These are phyloP conservation scores for Semotilus atromaculatus DNA, from an alignment of 2,797 vertebrate species.

Conservation along the genomic window DNA sequence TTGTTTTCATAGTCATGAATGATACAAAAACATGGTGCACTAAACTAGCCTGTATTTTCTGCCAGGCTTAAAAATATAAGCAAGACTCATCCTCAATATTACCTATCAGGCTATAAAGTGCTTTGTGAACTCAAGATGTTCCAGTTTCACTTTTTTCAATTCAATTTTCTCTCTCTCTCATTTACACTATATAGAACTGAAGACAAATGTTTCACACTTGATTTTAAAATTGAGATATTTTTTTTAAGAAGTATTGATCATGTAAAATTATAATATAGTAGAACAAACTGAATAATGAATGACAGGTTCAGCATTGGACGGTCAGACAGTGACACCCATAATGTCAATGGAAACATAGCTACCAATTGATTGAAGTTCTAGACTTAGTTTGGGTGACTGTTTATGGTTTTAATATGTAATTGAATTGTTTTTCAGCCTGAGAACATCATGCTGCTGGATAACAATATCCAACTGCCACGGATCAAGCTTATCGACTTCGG, in stretches of 20 bases:
- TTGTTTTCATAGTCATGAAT: background rate
- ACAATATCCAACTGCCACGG: slow-evolving; percentile 84
- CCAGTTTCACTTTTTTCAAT: background rate
- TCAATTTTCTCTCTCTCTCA: background rate
- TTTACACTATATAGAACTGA: background rate
- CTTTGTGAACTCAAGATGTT: background rate
- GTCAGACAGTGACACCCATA: background rate
- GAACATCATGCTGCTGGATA: slow-evolving; percentile 98
- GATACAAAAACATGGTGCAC: background rate
- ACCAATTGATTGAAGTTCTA: background rate
- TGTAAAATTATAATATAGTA: background rate
- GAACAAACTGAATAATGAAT: background rate
- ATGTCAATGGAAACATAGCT: background rate
- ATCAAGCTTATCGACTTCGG: slow-evolving; percentile 98
- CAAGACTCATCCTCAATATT: background rate
- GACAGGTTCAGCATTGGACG: background rate
- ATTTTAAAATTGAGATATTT: background rate
- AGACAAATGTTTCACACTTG: background rate
- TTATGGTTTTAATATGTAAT: slow-evolving; percentile 5
- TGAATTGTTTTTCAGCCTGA: slow-evolving; percentile 84
- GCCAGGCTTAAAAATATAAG: background rate
- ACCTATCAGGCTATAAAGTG: background rate
- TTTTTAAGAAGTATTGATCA: background rate
- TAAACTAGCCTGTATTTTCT: background rate
- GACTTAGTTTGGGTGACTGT: too few relatives aligned